Conservation (phyloP, 2,797 vertebrate genomes). For the Paratrypauchen microcephalus region DNA sequence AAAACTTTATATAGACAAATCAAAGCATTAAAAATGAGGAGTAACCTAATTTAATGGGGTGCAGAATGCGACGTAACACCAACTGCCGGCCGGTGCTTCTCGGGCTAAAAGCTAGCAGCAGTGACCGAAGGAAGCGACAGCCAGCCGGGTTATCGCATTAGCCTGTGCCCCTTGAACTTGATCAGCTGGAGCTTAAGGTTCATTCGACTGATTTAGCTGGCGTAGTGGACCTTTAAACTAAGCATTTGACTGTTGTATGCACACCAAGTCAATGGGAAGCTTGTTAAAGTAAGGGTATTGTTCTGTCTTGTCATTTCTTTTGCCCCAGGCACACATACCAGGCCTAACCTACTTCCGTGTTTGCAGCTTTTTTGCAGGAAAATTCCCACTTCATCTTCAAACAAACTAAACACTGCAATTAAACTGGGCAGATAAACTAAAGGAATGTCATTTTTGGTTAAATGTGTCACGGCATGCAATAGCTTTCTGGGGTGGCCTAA, state of each 20-base stretch:
- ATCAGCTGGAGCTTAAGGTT: slow-evolving; percentile 18
- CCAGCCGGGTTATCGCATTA: slow-evolving; percentile 56
- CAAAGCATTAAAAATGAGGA: no score
- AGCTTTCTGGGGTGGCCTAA: not conserved
- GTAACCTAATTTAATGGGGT: not conserved
- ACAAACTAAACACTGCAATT: slow-evolving; percentile 4
- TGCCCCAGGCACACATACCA: slow-evolving; percentile 14
- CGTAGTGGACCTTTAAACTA: not conserved
- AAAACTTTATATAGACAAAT: not conserved
- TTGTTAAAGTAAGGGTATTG: not conserved
- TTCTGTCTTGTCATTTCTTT: slow-evolving; percentile 24
- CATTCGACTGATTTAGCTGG: not conserved
- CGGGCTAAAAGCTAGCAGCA: slow-evolving; percentile 6
- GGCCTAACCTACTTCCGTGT: slow-evolving; percentile 45
- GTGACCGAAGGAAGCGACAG: not conserved
- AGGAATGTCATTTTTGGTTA: no score
- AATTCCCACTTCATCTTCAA: slow-evolving; percentile 13
- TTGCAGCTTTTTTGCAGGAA: slow-evolving; percentile 18
- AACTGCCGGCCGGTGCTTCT: slow-evolving; percentile 11
- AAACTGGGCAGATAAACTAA: no score
- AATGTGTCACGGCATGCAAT: not conserved
- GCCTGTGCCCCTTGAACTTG: slow-evolving; percentile 40
- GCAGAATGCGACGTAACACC: slow-evolving; percentile 23
- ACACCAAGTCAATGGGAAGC: not conserved
- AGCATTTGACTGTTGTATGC: not conserved